Percentiles rank a stretch among this genome's conserved stretches.
phyloP scores from a whole-genome alignment of 2,113 vertebrate species.

The Telmatochromis bifrenatus region DNA sequence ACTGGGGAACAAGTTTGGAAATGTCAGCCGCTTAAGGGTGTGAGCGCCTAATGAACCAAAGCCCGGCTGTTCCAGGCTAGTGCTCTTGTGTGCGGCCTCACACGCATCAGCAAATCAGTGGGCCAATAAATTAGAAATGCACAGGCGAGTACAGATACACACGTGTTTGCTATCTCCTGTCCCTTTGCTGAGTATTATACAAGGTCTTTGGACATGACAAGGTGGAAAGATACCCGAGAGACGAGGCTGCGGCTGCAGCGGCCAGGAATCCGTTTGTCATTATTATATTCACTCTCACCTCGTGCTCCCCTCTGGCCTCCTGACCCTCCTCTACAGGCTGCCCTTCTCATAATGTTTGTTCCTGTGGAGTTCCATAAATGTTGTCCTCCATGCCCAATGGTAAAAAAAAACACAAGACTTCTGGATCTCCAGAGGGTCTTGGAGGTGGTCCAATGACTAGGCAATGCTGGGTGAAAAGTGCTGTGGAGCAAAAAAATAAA shows the following conservation, averaged over 20 bases:
- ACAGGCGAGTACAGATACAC: slow-evolving; percentile 1
- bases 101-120: slow-evolving; percentile 61
- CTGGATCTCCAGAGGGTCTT: slow-evolving; percentile 7
- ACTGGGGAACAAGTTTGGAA: slow-evolving; percentile 60
- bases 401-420: not conserved
- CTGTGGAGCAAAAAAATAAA: not conserved
- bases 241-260: not conserved
- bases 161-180: not conserved
- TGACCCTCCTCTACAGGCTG: slow-evolving; percentile 10
- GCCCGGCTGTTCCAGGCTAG: slow-evolving; percentile 55
- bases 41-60: slow-evolving; percentile 69
- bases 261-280: slow-evolving; percentile 45
- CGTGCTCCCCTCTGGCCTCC: slow-evolving; percentile 16
- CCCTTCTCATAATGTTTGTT: slow-evolving; percentile 1
- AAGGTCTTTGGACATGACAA: slow-evolving; percentile 58
- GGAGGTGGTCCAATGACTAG: not conserved
- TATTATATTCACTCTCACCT: slow-evolving; percentile 48
- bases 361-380: not conserved
- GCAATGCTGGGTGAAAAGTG: not conserved
- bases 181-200: slow-evolving; percentile 14
- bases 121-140: slow-evolving; percentile 62
- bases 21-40: slow-evolving; percentile 69
- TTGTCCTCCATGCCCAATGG: slow-evolving; percentile 39
- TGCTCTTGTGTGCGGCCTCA: slow-evolving; percentile 29
- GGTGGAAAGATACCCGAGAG: slow-evolving; percentile 59